phyloP scores from a whole-genome alignment of 2,797 vertebrate species.

The Thamnophis elegans region DNA sequence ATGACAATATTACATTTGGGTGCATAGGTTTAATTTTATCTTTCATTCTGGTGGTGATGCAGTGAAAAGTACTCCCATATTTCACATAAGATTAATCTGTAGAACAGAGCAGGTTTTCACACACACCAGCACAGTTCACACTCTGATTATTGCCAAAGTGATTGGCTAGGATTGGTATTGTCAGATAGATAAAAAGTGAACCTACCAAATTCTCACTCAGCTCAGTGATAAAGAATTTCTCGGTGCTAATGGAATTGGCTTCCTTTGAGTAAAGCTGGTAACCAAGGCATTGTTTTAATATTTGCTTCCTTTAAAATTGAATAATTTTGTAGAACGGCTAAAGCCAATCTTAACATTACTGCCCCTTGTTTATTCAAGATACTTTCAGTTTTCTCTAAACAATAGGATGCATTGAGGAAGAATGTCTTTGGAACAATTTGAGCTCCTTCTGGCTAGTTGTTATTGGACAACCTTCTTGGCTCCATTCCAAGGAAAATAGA shows the following conservation, averaged over 20 bases:
- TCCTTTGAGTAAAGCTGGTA: background rate
- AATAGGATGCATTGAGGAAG: background rate
- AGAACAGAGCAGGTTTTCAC: background rate
- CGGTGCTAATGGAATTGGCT: background rate
- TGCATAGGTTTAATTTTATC: constrained; percentile 1
- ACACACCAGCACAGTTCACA: background rate
- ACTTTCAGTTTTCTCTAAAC: background rate
- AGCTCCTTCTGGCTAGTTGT: background rate
- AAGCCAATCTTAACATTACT: background rate
- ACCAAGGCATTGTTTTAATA: background rate
- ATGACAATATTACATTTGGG: constrained; percentile 4
- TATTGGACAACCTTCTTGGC: background rate
- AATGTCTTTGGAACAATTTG: background rate
- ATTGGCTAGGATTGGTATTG: background rate
- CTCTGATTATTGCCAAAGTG: background rate
- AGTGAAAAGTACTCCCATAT: background rate
- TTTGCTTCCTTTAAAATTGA: background rate
- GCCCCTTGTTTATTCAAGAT: background rate
- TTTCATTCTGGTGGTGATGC: background rate
- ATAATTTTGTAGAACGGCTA: background rate
- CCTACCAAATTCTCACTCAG: background rate
- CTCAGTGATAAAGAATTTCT: background rate
- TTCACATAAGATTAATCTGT: background rate
- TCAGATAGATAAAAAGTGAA: background rate
- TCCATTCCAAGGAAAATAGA: background rate